These are phyloP conservation scores for Eupristina koningsbergeri DNA, from an alignment of 1,140 invertebrate species.

Conservation along the genomic window DNA sequence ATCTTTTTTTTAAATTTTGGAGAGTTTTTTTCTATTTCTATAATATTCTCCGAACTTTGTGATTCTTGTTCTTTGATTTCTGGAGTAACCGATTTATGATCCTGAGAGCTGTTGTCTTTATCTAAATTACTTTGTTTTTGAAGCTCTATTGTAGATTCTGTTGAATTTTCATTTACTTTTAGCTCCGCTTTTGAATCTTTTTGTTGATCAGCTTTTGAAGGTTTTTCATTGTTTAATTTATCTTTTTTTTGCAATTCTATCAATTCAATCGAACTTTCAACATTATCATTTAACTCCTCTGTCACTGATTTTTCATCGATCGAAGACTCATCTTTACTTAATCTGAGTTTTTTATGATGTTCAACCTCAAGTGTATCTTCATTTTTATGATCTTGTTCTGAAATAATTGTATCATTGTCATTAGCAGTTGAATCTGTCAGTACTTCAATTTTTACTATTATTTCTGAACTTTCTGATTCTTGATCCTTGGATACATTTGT, in stretches of 20 bases:
- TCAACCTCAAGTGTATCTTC: not conserved
- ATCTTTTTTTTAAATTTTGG: slow-evolving; percentile 37
- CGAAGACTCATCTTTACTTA: not conserved
- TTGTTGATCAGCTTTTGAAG: not conserved
- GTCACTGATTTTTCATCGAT: not conserved
- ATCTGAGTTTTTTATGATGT: slow-evolving; percentile 8
- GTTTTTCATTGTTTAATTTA: not conserved
- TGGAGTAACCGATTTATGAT: not conserved
- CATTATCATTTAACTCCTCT: not conserved
- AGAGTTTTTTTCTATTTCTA: not conserved
- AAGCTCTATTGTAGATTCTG: not conserved
- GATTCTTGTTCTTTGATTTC: not conserved
- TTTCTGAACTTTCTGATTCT: slow-evolving; percentile 7
- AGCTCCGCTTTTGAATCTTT: not conserved
- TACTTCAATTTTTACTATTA: slow-evolving; percentile 17
- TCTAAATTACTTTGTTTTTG: not conserved
- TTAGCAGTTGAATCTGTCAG: not conserved
- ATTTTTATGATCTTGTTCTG: not conserved
- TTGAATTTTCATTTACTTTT: not conserved
- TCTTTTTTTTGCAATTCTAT: not conserved
- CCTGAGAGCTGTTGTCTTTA: not conserved
- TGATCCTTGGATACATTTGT: not conserved
- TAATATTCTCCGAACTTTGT: not conserved
- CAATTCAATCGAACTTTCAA: slow-evolving; percentile 11
- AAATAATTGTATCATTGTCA: not conserved